Evolutionary conservation across 1,140 invertebrate species (phyloP).

Genomic region (Rhopalosiphum padi): DNA sequence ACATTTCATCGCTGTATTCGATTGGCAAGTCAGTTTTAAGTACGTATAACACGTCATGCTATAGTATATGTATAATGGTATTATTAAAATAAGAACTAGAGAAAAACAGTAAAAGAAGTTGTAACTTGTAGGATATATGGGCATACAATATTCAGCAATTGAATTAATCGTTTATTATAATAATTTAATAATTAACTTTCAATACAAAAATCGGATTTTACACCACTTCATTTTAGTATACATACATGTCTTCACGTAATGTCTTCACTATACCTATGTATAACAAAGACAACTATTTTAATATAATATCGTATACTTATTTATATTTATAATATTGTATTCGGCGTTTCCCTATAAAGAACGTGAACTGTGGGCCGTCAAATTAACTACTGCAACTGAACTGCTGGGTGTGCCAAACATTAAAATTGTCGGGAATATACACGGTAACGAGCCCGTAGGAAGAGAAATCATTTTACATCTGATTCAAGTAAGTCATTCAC

Average conservation of each 20-base stretch:
- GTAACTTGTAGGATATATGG: too few relatives aligned
- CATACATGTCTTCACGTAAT: too few relatives aligned
- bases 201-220: neutral
- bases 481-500: constrained; percentile 63
- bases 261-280: neutral
- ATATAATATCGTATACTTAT: neutral
- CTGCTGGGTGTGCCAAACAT: constrained; percentile 67
- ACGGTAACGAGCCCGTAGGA: constrained; percentile 69
- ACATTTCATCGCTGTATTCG: constrained; percentile 83
- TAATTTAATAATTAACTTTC: neutral
- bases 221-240: neutral
- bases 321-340: constrained; percentile 74
- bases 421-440: constrained; percentile 69
- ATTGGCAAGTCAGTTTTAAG: constrained; percentile 86
- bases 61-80: neutral
- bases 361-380: constrained; percentile 55
- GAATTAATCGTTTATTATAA: neutral
- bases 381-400: constrained; percentile 43
- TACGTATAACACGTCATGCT: constrained; percentile 66
- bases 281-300: neutral
- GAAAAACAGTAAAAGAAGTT: neutral
- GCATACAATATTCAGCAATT: neutral
- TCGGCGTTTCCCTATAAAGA: constrained; percentile 71
- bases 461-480: constrained; percentile 69
- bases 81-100: too few relatives aligned